Conservation (phyloP, 2,888 invertebrate species). For the Drosophila parthenogenetica region DNA sequence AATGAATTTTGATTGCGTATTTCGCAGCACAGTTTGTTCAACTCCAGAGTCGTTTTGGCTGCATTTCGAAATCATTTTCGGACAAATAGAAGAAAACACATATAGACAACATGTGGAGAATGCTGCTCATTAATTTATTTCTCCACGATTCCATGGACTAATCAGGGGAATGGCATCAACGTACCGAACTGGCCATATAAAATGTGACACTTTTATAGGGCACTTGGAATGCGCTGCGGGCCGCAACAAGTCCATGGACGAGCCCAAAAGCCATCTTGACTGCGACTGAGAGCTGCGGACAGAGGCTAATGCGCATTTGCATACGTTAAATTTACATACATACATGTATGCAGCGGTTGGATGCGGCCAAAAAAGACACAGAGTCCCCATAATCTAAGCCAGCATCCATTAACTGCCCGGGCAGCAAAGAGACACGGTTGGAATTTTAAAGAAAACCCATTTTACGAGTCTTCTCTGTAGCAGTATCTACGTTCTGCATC, state of each 20-base stretch:
- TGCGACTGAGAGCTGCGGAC: neutral
- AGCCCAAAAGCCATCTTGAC: conserved; percentile 11
- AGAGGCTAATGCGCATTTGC: conserved; percentile 60
- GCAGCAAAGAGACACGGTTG: conserved; percentile 28
- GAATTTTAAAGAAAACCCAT: conserved; percentile 48
- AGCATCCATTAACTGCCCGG: conserved; percentile 53
- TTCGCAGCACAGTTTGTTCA: conserved; percentile 58
- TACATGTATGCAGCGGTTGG: conserved; percentile 48
- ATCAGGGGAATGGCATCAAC: conserved; percentile 55
- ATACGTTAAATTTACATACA: conserved; percentile 64
- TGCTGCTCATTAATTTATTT: conserved; percentile 37
- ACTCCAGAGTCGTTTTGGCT: conserved; percentile 29
- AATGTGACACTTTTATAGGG: conserved; percentile 78
- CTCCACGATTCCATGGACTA: conserved; percentile 44
- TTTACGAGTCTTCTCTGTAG: conserved; percentile 55
- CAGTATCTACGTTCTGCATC: conserved; percentile 21
- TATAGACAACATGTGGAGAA: conserved; percentile 7
- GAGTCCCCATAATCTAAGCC: conserved; percentile 11
- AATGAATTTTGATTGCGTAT: conserved; percentile 35
- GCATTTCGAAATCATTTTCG: conserved; percentile 19
- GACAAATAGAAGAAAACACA: neutral
- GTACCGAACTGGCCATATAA: conserved; percentile 54
- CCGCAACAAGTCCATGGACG: conserved; percentile 14
- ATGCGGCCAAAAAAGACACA: conserved; percentile 44
- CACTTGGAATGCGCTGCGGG: conserved; percentile 72